Conservation (phyloP, 2,113 vertebrate genomes). For the Nanorana parkeri region DNA sequence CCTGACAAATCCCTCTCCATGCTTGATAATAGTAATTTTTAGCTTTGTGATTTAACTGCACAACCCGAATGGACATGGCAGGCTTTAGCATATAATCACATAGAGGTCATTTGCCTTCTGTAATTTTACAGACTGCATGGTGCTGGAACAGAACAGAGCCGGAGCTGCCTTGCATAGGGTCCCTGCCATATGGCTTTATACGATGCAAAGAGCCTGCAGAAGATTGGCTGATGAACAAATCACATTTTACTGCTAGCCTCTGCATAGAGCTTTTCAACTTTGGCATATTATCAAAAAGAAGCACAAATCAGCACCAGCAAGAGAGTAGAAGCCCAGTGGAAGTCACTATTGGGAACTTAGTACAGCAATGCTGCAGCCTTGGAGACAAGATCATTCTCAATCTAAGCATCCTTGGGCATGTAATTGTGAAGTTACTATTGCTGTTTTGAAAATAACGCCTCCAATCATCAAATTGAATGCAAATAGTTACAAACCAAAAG, state of each 20-base stretch:
- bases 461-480: slow-evolving; percentile 11
- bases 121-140: slow-evolving; percentile 53
- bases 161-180: slow-evolving; percentile 47
- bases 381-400: slow-evolving; percentile 13
- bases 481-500: slow-evolving; percentile 4
- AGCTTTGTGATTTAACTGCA: slow-evolving; percentile 27
- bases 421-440: slow-evolving; percentile 22
- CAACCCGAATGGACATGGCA: slow-evolving; percentile 25
- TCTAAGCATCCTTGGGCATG: slow-evolving; percentile 39
- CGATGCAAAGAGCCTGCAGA: slow-evolving; percentile 48
- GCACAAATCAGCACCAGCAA: slow-evolving; percentile 42
- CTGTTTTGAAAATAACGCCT: slow-evolving; percentile 28
- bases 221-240: slow-evolving; percentile 55
- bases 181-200: slow-evolving; percentile 52
- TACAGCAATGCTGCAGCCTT: slow-evolving; percentile 41
- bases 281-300: slow-evolving; percentile 55
- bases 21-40: slow-evolving; percentile 48
- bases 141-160: slow-evolving; percentile 29
- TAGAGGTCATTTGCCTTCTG: slow-evolving; percentile 55
- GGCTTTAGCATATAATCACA: slow-evolving; percentile 48
- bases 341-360: slow-evolving; percentile 44
- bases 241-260: slow-evolving; percentile 49
- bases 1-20: slow-evolving; percentile 42
- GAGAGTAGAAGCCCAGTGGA: slow-evolving; percentile 36
- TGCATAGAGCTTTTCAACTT: slow-evolving; percentile 50